These are phyloP conservation scores for Vimba vimba DNA, from an alignment of 2,113 vertebrate genomes.

Conservation along the genomic window DNA sequence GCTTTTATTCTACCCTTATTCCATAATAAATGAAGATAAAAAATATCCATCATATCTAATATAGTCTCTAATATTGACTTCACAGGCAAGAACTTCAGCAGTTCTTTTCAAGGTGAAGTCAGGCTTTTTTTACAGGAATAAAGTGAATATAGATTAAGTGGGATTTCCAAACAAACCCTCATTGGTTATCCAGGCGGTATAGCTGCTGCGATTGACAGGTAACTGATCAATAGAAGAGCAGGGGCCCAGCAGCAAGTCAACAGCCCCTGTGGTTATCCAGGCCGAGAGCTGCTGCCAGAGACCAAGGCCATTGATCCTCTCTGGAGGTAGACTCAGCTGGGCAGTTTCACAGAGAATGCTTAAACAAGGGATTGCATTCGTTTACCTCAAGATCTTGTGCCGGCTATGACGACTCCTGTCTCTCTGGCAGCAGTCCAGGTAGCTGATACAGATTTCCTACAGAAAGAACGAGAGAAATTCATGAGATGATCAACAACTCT, in stretches of 20 bases:
- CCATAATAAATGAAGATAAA: not conserved
- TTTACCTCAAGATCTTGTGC: conserved; percentile 94
- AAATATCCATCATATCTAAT: conserved; percentile 38
- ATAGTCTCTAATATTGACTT: conserved; percentile 20
- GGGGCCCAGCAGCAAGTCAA: conserved; percentile 32
- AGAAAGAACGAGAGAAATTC: conserved; percentile 13
- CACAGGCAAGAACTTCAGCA: conserved; percentile 1
- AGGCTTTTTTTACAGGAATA: conserved; percentile 7
- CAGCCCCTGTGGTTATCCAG: conserved; percentile 35
- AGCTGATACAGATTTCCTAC: conserved; percentile 98
- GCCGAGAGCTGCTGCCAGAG: conserved; percentile 40
- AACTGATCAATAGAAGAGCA: conserved; percentile 59
- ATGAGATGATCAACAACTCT: conserved; percentile 19
- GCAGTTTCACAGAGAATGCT: conserved; percentile 23
- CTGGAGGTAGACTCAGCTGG: not conserved
- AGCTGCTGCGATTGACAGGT: conserved; percentile 52
- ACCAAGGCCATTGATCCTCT: conserved; percentile 62
- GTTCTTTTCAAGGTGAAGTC: conserved; percentile 41
- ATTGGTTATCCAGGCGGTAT: conserved; percentile 13
- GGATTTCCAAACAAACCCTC: conserved; percentile 21
- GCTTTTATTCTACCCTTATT: not conserved
- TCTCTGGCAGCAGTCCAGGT: conserved; percentile 94
- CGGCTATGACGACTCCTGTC: conserved; percentile 94
- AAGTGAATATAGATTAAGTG: conserved; percentile 40
- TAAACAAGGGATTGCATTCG: conserved; percentile 46